Base-by-base conservation (phyloP, 2,888 invertebrate genomes). In the Cylindroiulus punctatus region DNA sequence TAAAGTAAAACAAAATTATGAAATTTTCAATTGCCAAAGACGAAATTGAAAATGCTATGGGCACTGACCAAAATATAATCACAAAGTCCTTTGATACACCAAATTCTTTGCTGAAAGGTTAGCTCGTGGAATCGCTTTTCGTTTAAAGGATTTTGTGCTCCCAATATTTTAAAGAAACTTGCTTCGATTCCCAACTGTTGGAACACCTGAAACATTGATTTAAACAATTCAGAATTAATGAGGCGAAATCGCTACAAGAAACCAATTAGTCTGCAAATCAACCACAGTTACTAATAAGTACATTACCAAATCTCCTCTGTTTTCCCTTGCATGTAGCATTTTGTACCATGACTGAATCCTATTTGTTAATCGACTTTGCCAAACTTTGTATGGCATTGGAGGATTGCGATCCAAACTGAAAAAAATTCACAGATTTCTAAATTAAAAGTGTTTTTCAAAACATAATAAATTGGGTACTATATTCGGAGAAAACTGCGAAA, bases 41-140 rank as follows among this genome's bases (percentile, higher is more conserved):
- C 12, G 82, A 32, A 22, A 40, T 30, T 10, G 0, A 22, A 36
- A 52, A 32, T 76, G 8, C 7, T 84, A 14, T 40, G 14, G 26
- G 83, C 40, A 89, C 91, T 89, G 88, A 91, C 91, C 89, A 91
- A 86, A 85, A 90, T 90, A 87, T 90, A 88, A 88, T 93, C 93
- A 90, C 93, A 93, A 81, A 93, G 90, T 57, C 92, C 91, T 90
- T 93, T 93, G 65, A 93, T 88, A 76, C 93, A 90, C 93, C 93
- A 93, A 12, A 93, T 92, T 88, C 92, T 91, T 88, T 92, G 91
- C 88, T 91, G 92, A 85, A 92, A 92, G 19, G 90, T 91, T 83
- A 93, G 90, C 85, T 93, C 91, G 89, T 93, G 93, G 89, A 92
- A 93, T 81, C 91, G 90, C 87, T 90, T 91, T 85, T 91, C 91